These are phyloP conservation scores for Microcebus lehilahytsara DNA, from an alignment of 2,113 vertebrate genomes.

Conservation along the genomic window DNA sequence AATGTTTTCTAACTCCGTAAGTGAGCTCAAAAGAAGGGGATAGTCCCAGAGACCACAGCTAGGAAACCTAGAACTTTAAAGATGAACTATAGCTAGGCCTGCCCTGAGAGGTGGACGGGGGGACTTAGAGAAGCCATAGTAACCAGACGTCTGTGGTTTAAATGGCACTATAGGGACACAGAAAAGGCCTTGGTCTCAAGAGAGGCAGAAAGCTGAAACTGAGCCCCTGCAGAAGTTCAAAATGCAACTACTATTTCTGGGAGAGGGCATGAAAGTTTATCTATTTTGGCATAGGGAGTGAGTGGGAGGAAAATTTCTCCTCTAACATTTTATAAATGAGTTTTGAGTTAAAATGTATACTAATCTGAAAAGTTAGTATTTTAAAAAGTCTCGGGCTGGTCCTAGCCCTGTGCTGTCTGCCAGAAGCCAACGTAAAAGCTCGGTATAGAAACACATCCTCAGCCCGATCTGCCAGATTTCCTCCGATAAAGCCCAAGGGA, in stretches of 20 bases:
- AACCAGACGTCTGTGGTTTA: background rate
- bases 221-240: background rate
- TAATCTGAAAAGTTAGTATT: background rate
- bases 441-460: background rate
- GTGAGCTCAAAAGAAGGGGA: background rate
- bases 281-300: background rate
- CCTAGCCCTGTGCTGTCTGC: background rate
- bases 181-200: background rate
- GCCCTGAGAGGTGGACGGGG: accelerated
- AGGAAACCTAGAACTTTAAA: background rate
- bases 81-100: background rate
- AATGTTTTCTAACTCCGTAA: background rate
- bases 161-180: background rate
- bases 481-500: background rate
- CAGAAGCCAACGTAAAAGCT: background rate
- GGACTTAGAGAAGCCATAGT: background rate
- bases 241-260: background rate
- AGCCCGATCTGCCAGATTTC: background rate
- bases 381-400: background rate
- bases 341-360: background rate
- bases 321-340: background rate
- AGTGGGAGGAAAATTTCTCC: background rate
- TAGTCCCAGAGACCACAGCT: background rate
- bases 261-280: background rate
- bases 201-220: background rate